These are phyloP conservation scores for Paguma larvata DNA, from an alignment of 2,797 vertebrate genomes.

Conservation along the genomic window DNA sequence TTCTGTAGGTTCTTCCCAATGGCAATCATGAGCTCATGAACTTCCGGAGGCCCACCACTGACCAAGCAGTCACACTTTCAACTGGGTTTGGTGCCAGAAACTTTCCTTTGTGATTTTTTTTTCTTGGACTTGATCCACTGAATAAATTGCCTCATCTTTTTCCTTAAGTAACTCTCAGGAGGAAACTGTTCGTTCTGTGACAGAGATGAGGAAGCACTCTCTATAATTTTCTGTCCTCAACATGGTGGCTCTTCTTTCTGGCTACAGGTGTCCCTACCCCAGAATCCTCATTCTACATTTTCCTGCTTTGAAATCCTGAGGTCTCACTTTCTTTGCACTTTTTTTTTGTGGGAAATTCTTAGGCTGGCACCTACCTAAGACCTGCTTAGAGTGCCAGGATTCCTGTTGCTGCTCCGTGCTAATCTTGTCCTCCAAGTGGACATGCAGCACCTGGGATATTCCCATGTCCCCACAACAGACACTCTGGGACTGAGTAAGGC, in stretches of 20 bases:
- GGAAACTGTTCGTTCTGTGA: neutral
- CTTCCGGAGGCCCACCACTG: conserved; percentile 6
- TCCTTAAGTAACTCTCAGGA: conserved; percentile 43
- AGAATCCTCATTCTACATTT: neutral
- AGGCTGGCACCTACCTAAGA: neutral
- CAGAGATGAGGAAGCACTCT: neutral
- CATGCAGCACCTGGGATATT: too few relatives aligned
- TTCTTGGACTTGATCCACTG: conserved; percentile 54
- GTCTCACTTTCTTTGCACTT: neutral
- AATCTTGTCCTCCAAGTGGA: neutral
- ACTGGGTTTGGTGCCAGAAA: neutral
- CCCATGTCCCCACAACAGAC: neutral
- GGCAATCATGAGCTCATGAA: conserved; percentile 40
- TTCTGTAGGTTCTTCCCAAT: too few relatives aligned
- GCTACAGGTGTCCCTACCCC: neutral
- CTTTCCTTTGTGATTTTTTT: conserved; percentile 29
- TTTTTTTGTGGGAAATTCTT: neutral
- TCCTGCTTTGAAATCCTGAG: neutral
- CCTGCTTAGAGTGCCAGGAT: neutral
- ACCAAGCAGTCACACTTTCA: neutral
- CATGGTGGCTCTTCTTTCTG: neutral
- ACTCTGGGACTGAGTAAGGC: neutral
- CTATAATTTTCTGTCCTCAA: neutral
- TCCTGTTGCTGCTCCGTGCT: neutral
- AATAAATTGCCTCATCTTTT: conserved; percentile 39